phyloP scores from a whole-genome alignment of 2,888 invertebrate genomes.

The Tortrix viridana region DNA sequence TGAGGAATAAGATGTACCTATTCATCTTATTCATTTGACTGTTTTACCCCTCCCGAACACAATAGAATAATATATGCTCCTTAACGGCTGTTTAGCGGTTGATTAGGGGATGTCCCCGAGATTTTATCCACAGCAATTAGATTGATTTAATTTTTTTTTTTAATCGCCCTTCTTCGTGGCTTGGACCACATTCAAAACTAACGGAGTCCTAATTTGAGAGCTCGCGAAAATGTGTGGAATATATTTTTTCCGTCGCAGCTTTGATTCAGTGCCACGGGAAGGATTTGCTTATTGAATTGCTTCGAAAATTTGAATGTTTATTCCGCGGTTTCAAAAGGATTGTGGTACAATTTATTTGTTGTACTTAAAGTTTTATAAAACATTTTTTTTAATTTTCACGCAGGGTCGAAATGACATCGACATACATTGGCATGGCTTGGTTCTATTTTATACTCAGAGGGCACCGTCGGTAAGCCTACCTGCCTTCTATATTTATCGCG shows the following conservation, averaged over 20 bases:
- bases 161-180: constrained; percentile 22
- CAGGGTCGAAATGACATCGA: too few species aligned
- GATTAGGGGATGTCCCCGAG: too few species aligned
- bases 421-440: too few species aligned
- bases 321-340: constrained; percentile 9
- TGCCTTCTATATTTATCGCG: too few species aligned
- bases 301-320: constrained; percentile 31
- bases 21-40: too few species aligned
- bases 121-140: too few species aligned
- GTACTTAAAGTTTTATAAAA: not conserved
- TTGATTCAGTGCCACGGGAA: constrained; percentile 35
- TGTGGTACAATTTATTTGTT: not conserved
- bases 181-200: constrained; percentile 45
- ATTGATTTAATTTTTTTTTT: not conserved
- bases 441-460: too few species aligned
- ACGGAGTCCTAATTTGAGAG: constrained; percentile 59
- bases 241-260: constrained; percentile 49
- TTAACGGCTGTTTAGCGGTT: too few species aligned
- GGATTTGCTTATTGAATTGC: constrained; percentile 38
- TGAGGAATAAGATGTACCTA: too few species aligned
- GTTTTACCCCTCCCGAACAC: too few species aligned
- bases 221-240: constrained; percentile 50
- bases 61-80: too few species aligned
- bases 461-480: too few species aligned
- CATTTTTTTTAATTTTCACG: not conserved